These are phyloP conservation scores for Drosophila kikkawai DNA, from an alignment of 1,140 invertebrate species.

Conservation along the genomic window DNA sequence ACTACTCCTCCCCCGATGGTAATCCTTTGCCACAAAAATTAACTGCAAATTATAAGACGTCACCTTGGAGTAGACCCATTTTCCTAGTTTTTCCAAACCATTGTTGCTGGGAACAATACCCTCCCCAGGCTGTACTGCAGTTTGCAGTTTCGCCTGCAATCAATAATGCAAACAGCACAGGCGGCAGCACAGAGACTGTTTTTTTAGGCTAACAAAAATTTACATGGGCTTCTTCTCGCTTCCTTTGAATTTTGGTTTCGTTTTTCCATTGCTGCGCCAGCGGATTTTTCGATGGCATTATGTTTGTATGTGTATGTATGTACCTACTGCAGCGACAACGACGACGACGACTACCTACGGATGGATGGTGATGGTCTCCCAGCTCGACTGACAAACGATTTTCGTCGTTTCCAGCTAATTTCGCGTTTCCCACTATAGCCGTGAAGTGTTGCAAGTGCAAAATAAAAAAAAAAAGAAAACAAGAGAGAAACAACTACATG, in stretches of 20 bases:
- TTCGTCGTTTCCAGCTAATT: conserved; percentile 74
- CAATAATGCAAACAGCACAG: conserved; percentile 34
- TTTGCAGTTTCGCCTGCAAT: conserved; percentile 35
- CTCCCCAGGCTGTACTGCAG: conserved; percentile 28
- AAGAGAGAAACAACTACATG: conserved; percentile 15
- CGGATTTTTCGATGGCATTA: conserved; percentile 52
- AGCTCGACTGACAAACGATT: conserved; percentile 59
- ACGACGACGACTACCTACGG: conserved; percentile 25
- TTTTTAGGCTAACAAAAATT: conserved; percentile 68
- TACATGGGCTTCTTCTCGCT: conserved; percentile 67
- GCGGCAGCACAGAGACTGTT: conserved; percentile 27
- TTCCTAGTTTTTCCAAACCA: not conserved
- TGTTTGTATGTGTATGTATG: not conserved
- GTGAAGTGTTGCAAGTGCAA: conserved; percentile 59
- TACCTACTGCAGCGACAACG: conserved; percentile 30
- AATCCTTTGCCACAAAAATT: conserved; percentile 1
- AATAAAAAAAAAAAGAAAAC: conserved; percentile 26
- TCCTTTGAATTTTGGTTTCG: conserved; percentile 58
- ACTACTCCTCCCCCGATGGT: not conserved
- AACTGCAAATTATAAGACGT: conserved; percentile 3
- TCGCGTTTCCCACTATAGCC: conserved; percentile 57
- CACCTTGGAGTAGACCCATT: conserved; percentile 18
- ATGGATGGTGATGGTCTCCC: conserved; percentile 23
- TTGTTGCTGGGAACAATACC: conserved; percentile 16
- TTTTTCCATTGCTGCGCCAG: conserved; percentile 66